Evolutionary conservation across 2,797 vertebrate genomes (phyloP).

Genomic region (Cossypha dichroa): DNA sequence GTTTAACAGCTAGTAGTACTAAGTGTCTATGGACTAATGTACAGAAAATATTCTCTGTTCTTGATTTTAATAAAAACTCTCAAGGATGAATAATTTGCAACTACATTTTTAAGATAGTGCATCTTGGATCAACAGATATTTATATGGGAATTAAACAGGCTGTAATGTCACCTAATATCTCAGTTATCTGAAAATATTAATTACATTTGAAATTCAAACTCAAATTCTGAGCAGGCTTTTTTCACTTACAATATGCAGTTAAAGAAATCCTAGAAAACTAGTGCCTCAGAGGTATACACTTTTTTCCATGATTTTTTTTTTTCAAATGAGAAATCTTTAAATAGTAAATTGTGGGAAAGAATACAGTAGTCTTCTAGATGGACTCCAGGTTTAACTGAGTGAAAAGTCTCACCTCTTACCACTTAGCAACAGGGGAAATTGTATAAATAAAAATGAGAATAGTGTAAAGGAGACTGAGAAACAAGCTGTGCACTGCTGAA

Average conservation of each 20-base stretch:
- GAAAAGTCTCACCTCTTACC: background rate
- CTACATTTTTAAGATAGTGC: background rate
- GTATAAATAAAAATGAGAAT: background rate
- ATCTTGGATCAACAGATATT: background rate
- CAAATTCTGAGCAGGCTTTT: background rate
- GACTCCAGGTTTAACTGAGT: background rate
- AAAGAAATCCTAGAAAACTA: background rate
- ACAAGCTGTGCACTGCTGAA: background rate
- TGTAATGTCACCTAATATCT: background rate
- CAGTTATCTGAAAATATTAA: background rate
- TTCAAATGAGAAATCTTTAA: background rate
- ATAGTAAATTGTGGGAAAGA: background rate
- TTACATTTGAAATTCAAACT: background rate
- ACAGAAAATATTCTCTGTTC: background rate
- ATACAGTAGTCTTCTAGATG: background rate
- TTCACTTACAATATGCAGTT: background rate
- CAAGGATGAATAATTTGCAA: background rate
- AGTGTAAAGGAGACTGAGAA: background rate
- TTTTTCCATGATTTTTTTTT: background rate
- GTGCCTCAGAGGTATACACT: accelerated
- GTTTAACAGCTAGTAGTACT: background rate
- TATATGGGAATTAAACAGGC: background rate
- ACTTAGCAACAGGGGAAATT: background rate
- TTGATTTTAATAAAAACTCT: background rate
- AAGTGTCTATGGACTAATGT: background rate